Evolutionary conservation across 2,888 invertebrate genomes (phyloP).

Genomic region (Gortyna flavago): DNA sequence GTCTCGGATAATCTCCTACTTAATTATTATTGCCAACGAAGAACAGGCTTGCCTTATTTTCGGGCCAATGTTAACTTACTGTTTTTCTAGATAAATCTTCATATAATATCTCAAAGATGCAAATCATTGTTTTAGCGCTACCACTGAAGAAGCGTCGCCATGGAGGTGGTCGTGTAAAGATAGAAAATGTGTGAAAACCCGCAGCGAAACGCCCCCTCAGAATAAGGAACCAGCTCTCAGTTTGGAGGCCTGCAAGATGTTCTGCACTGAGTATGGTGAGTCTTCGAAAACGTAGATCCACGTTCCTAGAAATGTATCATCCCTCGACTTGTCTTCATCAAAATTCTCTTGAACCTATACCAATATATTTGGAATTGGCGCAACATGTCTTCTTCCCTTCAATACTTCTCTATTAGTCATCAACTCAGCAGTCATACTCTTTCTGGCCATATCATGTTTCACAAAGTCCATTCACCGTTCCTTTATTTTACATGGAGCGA

Average conservation of each 20-base stretch:
- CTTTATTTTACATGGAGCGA: too few species aligned
- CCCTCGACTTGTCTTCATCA: too few species aligned
- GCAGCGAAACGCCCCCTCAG: slow-evolving; percentile 73
- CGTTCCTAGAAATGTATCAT: neutral
- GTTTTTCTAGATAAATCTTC: neutral
- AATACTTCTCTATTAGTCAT: too few species aligned
- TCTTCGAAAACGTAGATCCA: neutral
- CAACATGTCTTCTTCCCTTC: too few species aligned
- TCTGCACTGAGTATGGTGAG: slow-evolving; percentile 90
- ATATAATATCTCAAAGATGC: neutral
- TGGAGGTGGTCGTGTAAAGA: slow-evolving; percentile 90
- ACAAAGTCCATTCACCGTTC: neutral
- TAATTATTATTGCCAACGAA: neutral
- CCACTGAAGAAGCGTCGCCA: slow-evolving; percentile 74
- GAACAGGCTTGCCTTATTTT: neutral
- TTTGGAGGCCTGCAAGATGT: slow-evolving; percentile 91
- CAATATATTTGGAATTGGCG: too few species aligned
- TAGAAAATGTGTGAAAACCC: slow-evolving; percentile 88
- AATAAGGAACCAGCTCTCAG: slow-evolving; percentile 83
- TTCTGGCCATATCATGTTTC: neutral
- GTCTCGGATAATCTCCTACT: neutral
- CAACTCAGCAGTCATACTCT: neutral
- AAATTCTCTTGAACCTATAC: too few species aligned
- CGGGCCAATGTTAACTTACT: neutral
- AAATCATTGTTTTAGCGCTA: slow-evolving; percentile 67